phyloP scores from a whole-genome alignment of 1,140 invertebrate genomes.

The Dreissena rostriformis region DNA sequence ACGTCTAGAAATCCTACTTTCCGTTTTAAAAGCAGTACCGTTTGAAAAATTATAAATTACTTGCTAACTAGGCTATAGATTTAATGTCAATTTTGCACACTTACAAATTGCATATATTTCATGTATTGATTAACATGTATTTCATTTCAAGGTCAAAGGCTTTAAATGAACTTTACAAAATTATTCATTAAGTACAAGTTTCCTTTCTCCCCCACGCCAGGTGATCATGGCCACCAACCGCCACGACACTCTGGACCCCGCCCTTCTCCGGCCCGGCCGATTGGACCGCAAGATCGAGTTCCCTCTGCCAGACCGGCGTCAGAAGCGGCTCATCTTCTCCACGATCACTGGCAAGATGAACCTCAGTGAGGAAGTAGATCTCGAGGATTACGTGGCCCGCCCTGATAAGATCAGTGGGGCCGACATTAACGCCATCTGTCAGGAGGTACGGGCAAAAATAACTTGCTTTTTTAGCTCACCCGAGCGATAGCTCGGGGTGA shows the following conservation, averaged over 20 bases:
- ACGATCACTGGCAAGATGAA: slow-evolving; percentile 99
- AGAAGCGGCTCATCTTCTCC: slow-evolving; percentile 98
- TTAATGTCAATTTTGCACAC: no score
- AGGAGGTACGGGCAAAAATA: slow-evolving; percentile 89
- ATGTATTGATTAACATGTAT: no score
- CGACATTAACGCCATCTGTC: slow-evolving; percentile 99
- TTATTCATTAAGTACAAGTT: neutral
- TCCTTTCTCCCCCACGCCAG: slow-evolving; percentile 81
- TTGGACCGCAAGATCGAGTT: slow-evolving; percentile 99
- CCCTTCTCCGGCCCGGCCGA: slow-evolving; percentile 96
- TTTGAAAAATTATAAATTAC: no score
- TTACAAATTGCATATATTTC: no score
- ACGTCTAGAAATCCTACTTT: no score
- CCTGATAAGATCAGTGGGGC: slow-evolving; percentile 99
- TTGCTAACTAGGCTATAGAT: no score
- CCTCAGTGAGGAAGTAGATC: slow-evolving; percentile 99
- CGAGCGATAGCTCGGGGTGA: no score
- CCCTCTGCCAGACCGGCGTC: slow-evolving; percentile 97
- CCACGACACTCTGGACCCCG: slow-evolving; percentile 99
- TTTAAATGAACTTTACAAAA: neutral
- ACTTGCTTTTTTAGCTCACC: no score
- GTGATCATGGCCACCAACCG: slow-evolving; percentile 99
- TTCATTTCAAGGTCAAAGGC: no score
- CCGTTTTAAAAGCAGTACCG: no score
- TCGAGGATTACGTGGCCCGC: slow-evolving; percentile 99